Evolutionary conservation across 2,113 vertebrate species (phyloP).

Genomic region (Perca schrenkii): DNA sequence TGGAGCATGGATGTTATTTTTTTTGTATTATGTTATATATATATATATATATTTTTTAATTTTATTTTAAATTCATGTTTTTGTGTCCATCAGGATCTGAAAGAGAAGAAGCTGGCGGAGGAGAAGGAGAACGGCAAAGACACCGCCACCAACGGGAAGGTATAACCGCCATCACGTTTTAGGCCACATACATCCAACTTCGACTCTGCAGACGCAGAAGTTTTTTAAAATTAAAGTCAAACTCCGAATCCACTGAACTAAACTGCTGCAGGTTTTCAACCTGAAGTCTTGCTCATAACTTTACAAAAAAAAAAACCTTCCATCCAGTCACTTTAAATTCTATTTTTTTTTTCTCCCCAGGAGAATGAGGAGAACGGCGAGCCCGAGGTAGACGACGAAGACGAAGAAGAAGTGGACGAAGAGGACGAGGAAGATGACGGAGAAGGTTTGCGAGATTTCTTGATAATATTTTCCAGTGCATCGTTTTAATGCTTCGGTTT

Average conservation of each 20-base stretch:
- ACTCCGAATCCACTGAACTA: too few relatives aligned
- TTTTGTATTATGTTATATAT: not conserved
- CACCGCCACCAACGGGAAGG: slow-evolving; percentile 93
- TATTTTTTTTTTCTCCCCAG: slow-evolving; percentile 42
- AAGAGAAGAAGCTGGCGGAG: slow-evolving; percentile 96
- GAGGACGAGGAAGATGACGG: slow-evolving; percentile 86
- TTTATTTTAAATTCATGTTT: not conserved
- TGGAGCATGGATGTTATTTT: too few relatives aligned
- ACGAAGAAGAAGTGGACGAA: slow-evolving; percentile 85
- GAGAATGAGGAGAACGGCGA: slow-evolving; percentile 87
- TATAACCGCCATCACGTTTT: too few relatives aligned
- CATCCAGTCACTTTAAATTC: not conserved
- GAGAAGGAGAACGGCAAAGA: slow-evolving; percentile 96
- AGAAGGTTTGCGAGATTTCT: slow-evolving; percentile 68
- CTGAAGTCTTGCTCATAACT: too few relatives aligned
- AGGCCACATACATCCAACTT: too few relatives aligned
- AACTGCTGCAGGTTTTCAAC: too few relatives aligned
- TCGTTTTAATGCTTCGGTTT: too few relatives aligned
- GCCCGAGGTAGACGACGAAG: slow-evolving; percentile 84
- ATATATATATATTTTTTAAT: too few relatives aligned
- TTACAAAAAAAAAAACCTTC: not conserved
- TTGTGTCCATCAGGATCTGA: slow-evolving; percentile 88
- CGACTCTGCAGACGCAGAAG: too few relatives aligned
- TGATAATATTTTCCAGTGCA: too few relatives aligned
- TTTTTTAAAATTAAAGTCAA: too few relatives aligned